A percentile compares a stretch with the other conserved stretches of the same genome.
Evolutionary conservation across 2,888 invertebrate species (phyloP).

Genomic region (Malthinus seriepunctatus): DNA sequence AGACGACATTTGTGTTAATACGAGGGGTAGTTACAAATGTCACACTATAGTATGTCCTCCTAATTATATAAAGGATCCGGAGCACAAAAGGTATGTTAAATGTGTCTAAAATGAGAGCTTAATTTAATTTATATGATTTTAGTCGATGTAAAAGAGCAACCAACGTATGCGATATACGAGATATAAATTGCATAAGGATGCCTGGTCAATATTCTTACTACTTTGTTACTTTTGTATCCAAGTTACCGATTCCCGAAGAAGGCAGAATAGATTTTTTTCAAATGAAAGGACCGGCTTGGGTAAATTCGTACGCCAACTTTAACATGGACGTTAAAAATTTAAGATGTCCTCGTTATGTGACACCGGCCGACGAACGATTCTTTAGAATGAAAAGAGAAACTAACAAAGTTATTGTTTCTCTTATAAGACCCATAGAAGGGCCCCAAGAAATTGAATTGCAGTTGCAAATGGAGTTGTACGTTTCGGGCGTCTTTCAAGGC

Average conservation of each 20-base stretch:
- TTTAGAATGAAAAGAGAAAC: conserved; percentile 52
- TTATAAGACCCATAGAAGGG: conserved; percentile 75
- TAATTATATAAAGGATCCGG: conserved; percentile 78
- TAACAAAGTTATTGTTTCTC: conserved; percentile 73
- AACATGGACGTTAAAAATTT: conserved; percentile 69
- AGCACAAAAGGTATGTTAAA: conserved; percentile 76
- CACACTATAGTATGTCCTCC: conserved; percentile 82
- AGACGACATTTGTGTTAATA: conserved; percentile 87
- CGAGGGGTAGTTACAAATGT: conserved; percentile 86
- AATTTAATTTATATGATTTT: conserved; percentile 16
- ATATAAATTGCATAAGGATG: conserved; percentile 73
- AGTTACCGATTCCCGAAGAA: conserved; percentile 63
- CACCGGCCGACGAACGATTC: conserved; percentile 48
- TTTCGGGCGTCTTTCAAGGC: conserved; percentile 73
- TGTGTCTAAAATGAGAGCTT: too few species aligned
- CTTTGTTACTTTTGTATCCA: conserved; percentile 89
- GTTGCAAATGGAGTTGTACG: conserved; percentile 82
- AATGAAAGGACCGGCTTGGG: conserved; percentile 79
- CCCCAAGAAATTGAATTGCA: conserved; percentile 91
- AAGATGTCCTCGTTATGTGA: conserved; percentile 64
- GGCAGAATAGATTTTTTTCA: conserved; percentile 81
- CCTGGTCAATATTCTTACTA: conserved; percentile 91
- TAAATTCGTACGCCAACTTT: conserved; percentile 74
- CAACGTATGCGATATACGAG: conserved; percentile 72
- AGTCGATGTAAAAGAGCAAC: conserved; percentile 81